phyloP scores from a whole-genome alignment of 2,888 invertebrate genomes.

The Tubiluchus corallicola region DNA sequence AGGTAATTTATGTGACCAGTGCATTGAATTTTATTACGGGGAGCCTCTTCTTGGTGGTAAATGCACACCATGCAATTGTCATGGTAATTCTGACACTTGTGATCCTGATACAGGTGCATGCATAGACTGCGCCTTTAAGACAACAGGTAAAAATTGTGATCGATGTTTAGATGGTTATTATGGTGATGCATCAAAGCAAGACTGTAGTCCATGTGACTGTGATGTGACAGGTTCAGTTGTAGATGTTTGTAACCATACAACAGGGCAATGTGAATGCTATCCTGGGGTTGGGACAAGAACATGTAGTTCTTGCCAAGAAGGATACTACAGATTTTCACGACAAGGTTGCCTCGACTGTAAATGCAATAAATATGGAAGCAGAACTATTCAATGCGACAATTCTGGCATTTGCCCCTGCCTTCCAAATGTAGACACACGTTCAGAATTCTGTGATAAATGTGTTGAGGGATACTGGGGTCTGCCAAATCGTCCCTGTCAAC shows the following conservation, averaged over 20 bases:
- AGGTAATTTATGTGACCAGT: not conserved
- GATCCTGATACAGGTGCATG: not conserved
- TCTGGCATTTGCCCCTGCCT: not conserved
- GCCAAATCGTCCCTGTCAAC: not conserved
- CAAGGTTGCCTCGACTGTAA: not conserved
- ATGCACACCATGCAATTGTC: not conserved
- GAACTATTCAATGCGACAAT: not conserved
- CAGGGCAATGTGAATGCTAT: slow-evolving; percentile 1
- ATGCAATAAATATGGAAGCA: slow-evolving; percentile 1
- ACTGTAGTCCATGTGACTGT: not conserved
- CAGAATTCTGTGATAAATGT: slow-evolving; percentile 1
- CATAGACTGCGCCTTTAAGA: not conserved
- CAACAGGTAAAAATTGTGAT: not conserved
- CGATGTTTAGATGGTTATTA: not conserved
- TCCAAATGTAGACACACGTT: not conserved
- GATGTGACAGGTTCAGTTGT: not conserved
- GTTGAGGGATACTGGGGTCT: not conserved
- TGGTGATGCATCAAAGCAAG: not conserved
- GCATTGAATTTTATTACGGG: not conserved
- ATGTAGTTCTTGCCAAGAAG: not conserved
- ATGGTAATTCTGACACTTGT: not conserved
- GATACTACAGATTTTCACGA: not conserved
- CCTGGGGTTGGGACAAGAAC: not conserved
- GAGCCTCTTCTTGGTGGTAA: not conserved
- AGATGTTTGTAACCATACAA: not conserved